Evolutionary conservation across 2,888 invertebrate species (phyloP).

Genomic region (Heteromyza rotundicornis): DNA sequence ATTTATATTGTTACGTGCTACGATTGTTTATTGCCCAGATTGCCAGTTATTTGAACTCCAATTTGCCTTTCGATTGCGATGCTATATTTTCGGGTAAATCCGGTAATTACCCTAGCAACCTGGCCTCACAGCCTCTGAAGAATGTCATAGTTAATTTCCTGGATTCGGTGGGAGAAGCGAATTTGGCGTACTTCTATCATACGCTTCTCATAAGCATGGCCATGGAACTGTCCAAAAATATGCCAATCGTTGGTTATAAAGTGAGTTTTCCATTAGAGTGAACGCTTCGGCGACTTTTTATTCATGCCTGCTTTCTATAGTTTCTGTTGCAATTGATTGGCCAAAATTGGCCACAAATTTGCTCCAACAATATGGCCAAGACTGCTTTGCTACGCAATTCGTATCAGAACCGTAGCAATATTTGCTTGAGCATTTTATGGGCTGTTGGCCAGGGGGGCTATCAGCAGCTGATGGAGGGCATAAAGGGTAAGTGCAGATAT

Average conservation of each 20-base stretch:
- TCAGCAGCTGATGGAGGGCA: slow-evolving; percentile 70
- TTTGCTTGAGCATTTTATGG: slow-evolving; percentile 78
- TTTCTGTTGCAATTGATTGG: slow-evolving; percentile 75
- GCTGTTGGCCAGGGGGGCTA: slow-evolving; percentile 77
- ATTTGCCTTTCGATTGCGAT: slow-evolving; percentile 53
- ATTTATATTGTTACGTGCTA: not conserved
- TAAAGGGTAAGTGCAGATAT: slow-evolving; percentile 68
- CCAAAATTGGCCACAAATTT: slow-evolving; percentile 70
- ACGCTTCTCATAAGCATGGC: slow-evolving; percentile 73
- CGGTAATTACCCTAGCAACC: slow-evolving; percentile 51
- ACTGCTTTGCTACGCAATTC: slow-evolving; percentile 72
- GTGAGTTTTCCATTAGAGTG: slow-evolving; percentile 25
- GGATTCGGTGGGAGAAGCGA: slow-evolving; percentile 69
- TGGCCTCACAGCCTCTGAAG: slow-evolving; percentile 46
- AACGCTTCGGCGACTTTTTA: not conserved
- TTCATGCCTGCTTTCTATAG: slow-evolving; percentile 28
- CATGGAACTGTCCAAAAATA: slow-evolving; percentile 75
- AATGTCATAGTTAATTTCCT: slow-evolving; percentile 55
- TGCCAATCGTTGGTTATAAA: slow-evolving; percentile 67
- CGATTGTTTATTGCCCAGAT: slow-evolving; percentile 35
- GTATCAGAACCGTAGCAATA: slow-evolving; percentile 77
- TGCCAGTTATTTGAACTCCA: slow-evolving; percentile 49
- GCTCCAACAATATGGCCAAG: slow-evolving; percentile 69
- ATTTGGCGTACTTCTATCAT: slow-evolving; percentile 74
- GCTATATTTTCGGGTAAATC: slow-evolving; percentile 54